Conservation (phyloP, 2,113 vertebrate genomes). For the Mus musculus region DNA sequence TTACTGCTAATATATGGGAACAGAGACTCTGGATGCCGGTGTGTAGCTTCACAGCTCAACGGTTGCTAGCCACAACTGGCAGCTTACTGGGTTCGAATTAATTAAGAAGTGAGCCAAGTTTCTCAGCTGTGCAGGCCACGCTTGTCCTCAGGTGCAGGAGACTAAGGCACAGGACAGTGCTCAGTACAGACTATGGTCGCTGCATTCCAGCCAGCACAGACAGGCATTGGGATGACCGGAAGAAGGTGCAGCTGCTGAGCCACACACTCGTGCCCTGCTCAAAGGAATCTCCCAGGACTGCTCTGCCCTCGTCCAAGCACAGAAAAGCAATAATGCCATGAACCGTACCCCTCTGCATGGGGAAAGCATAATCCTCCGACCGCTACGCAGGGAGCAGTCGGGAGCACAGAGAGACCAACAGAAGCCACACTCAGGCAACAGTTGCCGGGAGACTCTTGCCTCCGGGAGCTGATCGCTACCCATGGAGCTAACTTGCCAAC, state of each 20-base stretch:
- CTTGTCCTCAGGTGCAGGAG: background rate
- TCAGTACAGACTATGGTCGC: fast-evolving
- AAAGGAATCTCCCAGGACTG: background rate
- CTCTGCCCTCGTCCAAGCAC: background rate
- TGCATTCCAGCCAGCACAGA: background rate
- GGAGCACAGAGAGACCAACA: background rate
- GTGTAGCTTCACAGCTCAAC: background rate
- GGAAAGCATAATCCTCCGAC: background rate
- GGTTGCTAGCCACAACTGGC: fast-evolving
- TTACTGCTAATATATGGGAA: fast-evolving
- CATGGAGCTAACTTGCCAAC: background rate
- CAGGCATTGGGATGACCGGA: background rate
- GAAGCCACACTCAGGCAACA: background rate
- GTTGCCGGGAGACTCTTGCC: background rate
- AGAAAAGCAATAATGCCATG: background rate
- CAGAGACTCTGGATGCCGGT: background rate
- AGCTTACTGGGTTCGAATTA: background rate
- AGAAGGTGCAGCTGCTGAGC: fast-evolving
- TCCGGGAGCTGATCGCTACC: background rate
- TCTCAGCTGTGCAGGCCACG: fast-evolving
- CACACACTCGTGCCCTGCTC: fast-evolving
- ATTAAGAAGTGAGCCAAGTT: background rate
- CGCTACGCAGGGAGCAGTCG: background rate
- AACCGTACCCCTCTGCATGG: background rate
- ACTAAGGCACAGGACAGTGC: background rate